Conservation (phyloP, 2,113 vertebrate species). For the Clinocottus analis region DNA sequence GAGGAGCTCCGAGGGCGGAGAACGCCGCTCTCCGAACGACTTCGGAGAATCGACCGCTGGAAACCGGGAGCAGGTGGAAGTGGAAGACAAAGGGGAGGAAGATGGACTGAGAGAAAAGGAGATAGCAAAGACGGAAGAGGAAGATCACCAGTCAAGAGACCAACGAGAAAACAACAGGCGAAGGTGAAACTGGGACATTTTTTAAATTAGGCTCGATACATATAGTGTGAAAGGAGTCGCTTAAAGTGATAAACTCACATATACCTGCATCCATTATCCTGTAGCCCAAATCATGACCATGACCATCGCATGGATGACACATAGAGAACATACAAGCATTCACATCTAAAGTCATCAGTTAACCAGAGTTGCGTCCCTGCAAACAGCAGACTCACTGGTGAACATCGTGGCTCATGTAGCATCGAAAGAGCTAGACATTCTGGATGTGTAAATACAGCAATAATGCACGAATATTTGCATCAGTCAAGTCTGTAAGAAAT, state of each 20-base stretch:
- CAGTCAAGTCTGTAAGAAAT: too few relatives aligned
- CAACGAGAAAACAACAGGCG: conserved; percentile 28
- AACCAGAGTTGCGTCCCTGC: not conserved
- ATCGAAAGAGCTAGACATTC: not conserved
- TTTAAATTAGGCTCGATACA: not conserved
- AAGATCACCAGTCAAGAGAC: conserved; percentile 21
- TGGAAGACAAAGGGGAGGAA: not conserved
- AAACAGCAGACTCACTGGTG: not conserved
- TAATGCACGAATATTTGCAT: not conserved
- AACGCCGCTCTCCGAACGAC: not conserved
- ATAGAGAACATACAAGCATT: too few relatives aligned
- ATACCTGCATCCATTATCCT: not conserved
- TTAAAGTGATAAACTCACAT: not conserved
- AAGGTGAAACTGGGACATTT: conserved; percentile 50
- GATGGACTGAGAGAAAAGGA: conserved; percentile 38
- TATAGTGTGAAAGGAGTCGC: not conserved
- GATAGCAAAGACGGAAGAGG: conserved; percentile 19
- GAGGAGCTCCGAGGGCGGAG: conserved; percentile 2
- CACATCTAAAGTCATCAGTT: too few relatives aligned
- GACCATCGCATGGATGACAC: too few relatives aligned
- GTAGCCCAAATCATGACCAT: too few relatives aligned
- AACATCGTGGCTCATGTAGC: not conserved
- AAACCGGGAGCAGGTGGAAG: conserved; percentile 9
- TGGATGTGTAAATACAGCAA: not conserved
- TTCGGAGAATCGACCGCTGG: not conserved